Percentiles rank a stretch among this genome's conserved stretches.
Evolutionary conservation across 1,140 invertebrate species (phyloP).

Genomic region (Cotesia typhae): DNA sequence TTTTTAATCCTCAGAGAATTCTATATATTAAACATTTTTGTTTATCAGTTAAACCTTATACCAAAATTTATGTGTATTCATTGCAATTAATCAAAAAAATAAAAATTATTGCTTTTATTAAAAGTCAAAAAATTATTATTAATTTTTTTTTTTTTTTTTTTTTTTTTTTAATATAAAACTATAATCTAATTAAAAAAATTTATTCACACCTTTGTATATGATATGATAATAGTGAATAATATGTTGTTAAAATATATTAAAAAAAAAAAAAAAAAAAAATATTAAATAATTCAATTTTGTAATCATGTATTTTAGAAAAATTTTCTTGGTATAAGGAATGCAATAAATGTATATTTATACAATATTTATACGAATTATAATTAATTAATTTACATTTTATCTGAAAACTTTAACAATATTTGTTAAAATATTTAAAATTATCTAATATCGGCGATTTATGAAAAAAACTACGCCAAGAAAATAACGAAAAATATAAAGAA

Average conservation of each 20-base stretch:
- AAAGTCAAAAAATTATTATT: no score
- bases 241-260: not conserved
- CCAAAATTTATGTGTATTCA: no score
- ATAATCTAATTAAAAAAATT: no score
- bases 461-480: conserved; percentile 79
- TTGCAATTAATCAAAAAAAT: no score
- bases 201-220: not conserved
- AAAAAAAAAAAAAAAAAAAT: not conserved
- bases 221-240: not conserved
- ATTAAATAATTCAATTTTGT: conserved; percentile 22
- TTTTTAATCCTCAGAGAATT: no score
- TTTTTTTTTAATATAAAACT: no score
- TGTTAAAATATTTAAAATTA: not conserved
- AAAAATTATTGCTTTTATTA: no score
- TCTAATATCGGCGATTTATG: no score
- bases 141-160: no score
- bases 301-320: conserved; percentile 32
- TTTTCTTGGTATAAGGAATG: conserved; percentile 35
- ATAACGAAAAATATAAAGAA: conserved; percentile 99
- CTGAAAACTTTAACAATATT: conserved; percentile 9
- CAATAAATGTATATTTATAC: conserved; percentile 32
- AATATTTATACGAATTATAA: conserved; percentile 22
- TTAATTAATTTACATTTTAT: not conserved
- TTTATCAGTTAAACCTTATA: no score
- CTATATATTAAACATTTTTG: no score